These are phyloP conservation scores for Malurus melanocephalus DNA, from an alignment of 2,113 vertebrate genomes.

Conservation along the genomic window DNA sequence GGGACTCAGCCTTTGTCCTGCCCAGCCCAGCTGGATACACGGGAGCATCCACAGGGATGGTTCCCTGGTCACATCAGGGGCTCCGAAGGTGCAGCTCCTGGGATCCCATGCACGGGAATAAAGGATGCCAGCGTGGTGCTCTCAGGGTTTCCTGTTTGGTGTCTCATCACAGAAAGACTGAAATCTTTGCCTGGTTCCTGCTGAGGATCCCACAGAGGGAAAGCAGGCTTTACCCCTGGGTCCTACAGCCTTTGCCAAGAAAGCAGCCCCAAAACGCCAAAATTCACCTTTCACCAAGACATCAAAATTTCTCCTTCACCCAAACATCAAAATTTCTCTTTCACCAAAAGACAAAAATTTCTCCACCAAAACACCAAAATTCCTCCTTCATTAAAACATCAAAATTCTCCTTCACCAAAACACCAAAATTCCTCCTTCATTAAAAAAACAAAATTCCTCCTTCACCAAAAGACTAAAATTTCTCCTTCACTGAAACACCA, in stretches of 20 bases:
- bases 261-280: background rate
- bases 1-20: background rate
- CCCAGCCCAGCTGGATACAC: background rate
- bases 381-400: background rate
- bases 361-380: too few species aligned
- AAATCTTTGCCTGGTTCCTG: background rate
- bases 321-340: background rate
- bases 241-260: background rate
- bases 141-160: background rate
- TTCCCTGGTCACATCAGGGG: background rate
- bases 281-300: background rate
- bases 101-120: rapidly evolving
- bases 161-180: background rate
- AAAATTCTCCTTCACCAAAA: background rate
- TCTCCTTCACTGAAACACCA: too few species aligned
- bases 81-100: background rate
- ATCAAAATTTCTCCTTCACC: too few species aligned
- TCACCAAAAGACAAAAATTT: background rate
- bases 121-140: background rate
- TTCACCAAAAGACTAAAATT: too few species aligned
- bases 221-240: background rate
- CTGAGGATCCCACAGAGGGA: background rate
- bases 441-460: too few species aligned
- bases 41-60: rapidly evolving
- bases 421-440: too few species aligned